Evolutionary conservation across 2,888 invertebrate species (phyloP).

Genomic region (Willowsia nigromaculata): DNA sequence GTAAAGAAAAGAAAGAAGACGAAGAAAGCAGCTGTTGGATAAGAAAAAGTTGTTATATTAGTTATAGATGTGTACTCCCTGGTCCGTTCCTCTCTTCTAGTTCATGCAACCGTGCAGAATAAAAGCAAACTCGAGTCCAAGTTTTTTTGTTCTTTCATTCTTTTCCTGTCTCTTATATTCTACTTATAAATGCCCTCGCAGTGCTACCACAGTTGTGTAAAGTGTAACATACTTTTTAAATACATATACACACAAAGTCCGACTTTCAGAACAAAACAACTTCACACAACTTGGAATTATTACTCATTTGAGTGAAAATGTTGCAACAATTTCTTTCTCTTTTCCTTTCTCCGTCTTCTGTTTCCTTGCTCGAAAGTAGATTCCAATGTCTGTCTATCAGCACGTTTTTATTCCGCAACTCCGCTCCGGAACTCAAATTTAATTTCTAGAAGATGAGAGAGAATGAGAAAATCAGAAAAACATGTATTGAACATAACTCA

Average conservation of each 20-base stretch:
- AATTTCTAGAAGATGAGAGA: neutral
- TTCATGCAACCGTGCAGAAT: neutral
- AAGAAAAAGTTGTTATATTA: conserved; percentile 49
- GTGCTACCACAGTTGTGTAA: conserved; percentile 10
- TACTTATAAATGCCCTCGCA: neutral
- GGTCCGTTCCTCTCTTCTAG: neutral
- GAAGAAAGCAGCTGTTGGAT: conserved; percentile 64
- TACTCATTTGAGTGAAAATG: conserved; percentile 58
- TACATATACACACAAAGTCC: neutral
- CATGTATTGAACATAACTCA: no score
- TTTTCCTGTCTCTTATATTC: neutral
- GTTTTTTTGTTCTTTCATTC: conserved; percentile 30
- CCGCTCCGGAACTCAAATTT: neutral
- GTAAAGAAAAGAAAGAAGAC: conserved; percentile 36
- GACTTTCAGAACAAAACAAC: conserved; percentile 30
- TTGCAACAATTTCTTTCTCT: neutral
- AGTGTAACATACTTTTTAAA: neutral
- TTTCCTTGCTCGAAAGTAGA: conserved; percentile 16
- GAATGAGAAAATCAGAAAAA: neutral
- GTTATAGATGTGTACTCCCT: conserved; percentile 21
- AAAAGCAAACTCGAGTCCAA: conserved; percentile 62
- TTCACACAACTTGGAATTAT: conserved; percentile 50
- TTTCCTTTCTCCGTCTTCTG: neutral
- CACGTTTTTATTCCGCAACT: neutral
- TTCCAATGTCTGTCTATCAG: conserved; percentile 41